Percentiles rank a stretch among this genome's conserved stretches.
Evolutionary conservation across 2,113 vertebrate species (phyloP).

Genomic region (Phyllopteryx taeniolatus): DNA sequence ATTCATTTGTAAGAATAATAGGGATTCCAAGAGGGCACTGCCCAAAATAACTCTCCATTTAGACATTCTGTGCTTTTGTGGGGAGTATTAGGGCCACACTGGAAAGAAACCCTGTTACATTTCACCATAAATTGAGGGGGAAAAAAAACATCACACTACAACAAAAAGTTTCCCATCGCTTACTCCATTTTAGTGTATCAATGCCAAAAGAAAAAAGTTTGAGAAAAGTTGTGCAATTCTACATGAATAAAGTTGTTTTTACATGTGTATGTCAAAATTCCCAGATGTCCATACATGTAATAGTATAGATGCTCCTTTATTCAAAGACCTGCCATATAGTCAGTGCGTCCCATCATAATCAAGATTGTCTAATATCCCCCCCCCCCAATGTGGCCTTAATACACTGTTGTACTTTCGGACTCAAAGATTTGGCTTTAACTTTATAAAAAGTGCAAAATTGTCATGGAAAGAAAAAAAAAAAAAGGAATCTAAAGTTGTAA

Average conservation of each 20-base stretch:
- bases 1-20: no score
- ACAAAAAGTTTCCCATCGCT: neutral
- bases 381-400: neutral
- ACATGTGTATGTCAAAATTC: neutral
- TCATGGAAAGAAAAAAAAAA: constrained; percentile 2
- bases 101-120: neutral
- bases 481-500: constrained; percentile 11
- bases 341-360: no score
- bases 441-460: neutral
- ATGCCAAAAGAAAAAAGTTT: neutral
- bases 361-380: no score
- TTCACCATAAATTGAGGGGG: no score
- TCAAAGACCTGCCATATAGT: no score
- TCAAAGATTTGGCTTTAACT: neutral
- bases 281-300: neutral
- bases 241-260: neutral
- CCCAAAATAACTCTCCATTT: neutral
- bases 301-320: neutral
- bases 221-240: neutral
- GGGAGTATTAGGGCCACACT: neutral
- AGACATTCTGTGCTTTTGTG: neutral
- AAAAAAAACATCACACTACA: neutral
- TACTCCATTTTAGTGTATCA: neutral
- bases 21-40: no score
- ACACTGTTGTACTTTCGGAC: neutral